Percentiles rank a stretch among this genome's conserved stretches.
phyloP scores from a whole-genome alignment of 2,888 invertebrate species.

The Copidosoma aretas region DNA sequence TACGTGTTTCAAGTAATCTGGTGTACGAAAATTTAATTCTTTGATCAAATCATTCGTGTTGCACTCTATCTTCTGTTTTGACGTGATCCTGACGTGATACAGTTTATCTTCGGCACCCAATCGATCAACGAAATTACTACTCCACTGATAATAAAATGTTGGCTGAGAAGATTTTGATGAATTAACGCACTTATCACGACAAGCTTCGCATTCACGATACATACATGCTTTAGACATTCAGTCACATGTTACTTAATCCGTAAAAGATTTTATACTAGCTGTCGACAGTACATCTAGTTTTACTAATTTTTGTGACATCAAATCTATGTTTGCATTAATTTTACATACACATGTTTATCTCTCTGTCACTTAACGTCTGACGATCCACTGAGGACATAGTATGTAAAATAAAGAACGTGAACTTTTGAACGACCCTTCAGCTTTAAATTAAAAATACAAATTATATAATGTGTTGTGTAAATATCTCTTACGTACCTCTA shows the following conservation, averaged over 20 bases:
- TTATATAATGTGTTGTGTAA: background rate
- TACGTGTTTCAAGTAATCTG: no score
- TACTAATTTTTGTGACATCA: conserved; percentile 8
- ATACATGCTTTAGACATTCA: conserved; percentile 6
- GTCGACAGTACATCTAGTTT: conserved; percentile 1
- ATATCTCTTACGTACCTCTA: conserved; percentile 2
- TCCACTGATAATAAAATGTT: conserved; percentile 16
- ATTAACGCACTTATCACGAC: background rate
- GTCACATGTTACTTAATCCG: conserved; percentile 6
- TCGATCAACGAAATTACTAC: no score
- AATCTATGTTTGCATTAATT: conserved; percentile 8
- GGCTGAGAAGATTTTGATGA: background rate
- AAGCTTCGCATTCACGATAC: conserved; percentile 6
- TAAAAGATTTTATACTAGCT: background rate
- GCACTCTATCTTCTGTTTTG: no score
- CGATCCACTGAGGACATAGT: conserved; percentile 11
- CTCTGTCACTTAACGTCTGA: background rate
- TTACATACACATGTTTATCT: conserved; percentile 6
- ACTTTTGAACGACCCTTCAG: background rate
- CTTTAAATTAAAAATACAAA: background rate
- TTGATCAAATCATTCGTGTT: no score
- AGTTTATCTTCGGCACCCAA: no score
- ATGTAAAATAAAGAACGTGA: conserved; percentile 11
- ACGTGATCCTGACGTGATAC: no score
- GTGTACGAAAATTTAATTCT: no score